A percentile compares a stretch with the other conserved stretches of the same genome.
Conservation (phyloP, 2,888 invertebrate genomes). For the Leptarthrus brevirostris region DNA sequence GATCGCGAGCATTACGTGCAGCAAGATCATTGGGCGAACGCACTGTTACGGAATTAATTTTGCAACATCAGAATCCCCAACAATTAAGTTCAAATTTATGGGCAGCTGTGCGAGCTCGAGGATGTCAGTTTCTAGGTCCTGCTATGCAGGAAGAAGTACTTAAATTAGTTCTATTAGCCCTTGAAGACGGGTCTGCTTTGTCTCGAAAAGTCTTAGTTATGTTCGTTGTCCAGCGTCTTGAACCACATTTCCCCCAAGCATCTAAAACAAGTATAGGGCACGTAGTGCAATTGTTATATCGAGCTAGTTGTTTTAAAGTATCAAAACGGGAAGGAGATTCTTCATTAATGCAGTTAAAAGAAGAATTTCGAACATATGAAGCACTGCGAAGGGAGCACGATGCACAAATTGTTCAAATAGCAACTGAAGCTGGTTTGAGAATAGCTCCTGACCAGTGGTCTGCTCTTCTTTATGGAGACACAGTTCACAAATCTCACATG, state of each 20-base stretch:
- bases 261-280: conserved; percentile 99
- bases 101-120: conserved; percentile 96
- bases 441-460: conserved; percentile 99
- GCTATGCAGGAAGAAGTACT: conserved; percentile 99
- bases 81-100: conserved; percentile 93
- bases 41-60: conserved; percentile 91
- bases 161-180: conserved; percentile 89
- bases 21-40: conserved; percentile 94
- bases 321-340: conserved; percentile 97
- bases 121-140: conserved; percentile 98
- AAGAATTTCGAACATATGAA: conserved; percentile 96
- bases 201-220: conserved; percentile 95
- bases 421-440: conserved; percentile 94
- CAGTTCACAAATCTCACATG: conserved; percentile 97
- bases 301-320: conserved; percentile 98
- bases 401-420: conserved; percentile 98
- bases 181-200: conserved; percentile 94
- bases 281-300: conserved; percentile 96
- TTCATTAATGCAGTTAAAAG: conserved; percentile 96
- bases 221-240: conserved; percentile 97
- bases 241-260: conserved; percentile 95
- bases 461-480: conserved; percentile 94
- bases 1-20: conserved; percentile 81
- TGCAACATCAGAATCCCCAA: conserved; percentile 96
- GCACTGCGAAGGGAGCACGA: conserved; percentile 94